These are phyloP conservation scores for Laticauda colubrina DNA, from an alignment of 2,113 vertebrate genomes.

Conservation along the genomic window DNA sequence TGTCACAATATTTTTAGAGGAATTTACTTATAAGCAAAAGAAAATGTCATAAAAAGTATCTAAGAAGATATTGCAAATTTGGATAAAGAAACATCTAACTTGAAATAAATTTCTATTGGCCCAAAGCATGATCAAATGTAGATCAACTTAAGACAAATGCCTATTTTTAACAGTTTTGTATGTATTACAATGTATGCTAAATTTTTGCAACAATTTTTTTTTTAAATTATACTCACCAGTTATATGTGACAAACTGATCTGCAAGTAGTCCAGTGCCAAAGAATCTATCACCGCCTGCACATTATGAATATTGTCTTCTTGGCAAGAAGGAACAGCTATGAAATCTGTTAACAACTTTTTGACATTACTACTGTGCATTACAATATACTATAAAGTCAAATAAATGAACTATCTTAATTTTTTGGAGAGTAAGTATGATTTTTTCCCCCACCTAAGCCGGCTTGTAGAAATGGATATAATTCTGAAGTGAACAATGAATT, in stretches of 20 bases:
- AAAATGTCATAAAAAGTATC: neutral
- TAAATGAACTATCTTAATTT: neutral
- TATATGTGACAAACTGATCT: conserved; percentile 96
- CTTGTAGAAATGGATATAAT: neutral
- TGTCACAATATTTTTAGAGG: neutral
- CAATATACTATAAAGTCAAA: neutral
- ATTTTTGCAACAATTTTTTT: neutral
- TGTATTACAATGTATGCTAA: neutral
- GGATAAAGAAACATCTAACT: neutral
- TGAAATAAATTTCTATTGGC: neutral
- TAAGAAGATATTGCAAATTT: neutral
- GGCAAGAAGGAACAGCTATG: conserved; percentile 75
- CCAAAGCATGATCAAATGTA: neutral
- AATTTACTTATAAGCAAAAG: neutral
- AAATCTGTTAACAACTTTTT: conserved; percentile 73
- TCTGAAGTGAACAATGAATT: neutral
- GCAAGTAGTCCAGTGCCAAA: conserved; percentile 93
- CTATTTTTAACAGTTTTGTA: neutral
- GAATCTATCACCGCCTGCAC: conserved; percentile 94
- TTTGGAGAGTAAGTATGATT: neutral
- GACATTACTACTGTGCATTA: neutral
- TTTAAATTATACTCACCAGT: conserved; percentile 75
- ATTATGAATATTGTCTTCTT: conserved; percentile 91
- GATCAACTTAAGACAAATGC: neutral
- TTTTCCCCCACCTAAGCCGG: neutral